These are phyloP conservation scores for Limenitis camilla DNA, from an alignment of 2,888 invertebrate species.

Conservation along the genomic window DNA sequence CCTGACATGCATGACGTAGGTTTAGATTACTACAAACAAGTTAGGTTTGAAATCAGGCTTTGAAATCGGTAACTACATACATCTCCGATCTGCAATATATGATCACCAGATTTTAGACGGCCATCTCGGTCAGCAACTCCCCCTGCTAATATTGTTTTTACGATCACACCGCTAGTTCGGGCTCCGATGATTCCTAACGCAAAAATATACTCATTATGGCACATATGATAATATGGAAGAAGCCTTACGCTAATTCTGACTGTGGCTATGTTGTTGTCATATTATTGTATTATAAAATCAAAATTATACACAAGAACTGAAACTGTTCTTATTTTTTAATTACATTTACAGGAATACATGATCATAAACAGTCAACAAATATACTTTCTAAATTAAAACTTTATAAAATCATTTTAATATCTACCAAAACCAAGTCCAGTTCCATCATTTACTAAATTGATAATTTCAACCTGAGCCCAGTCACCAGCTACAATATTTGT, in stretches of 20 bases:
- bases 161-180: constrained; percentile 98
- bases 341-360: too few species aligned
- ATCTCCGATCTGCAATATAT: constrained; percentile 95
- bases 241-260: too few species aligned
- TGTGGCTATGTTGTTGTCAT: too few species aligned
- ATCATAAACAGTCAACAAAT: too few species aligned
- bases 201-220: not conserved
- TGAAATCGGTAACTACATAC: constrained; percentile 64
- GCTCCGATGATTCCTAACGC: constrained; percentile 91
- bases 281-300: not conserved
- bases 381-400: too few species aligned
- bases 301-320: not conserved
- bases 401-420: not conserved
- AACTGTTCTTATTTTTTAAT: too few species aligned
- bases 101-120: constrained; percentile 97
- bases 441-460: constrained; percentile 97
- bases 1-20: too few species aligned
- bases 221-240: not conserved
- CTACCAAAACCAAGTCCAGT: constrained; percentile 96
- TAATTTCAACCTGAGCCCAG: constrained; percentile 98
- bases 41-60: not conserved
- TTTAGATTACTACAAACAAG: not conserved
- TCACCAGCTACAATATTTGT: constrained; percentile 81
- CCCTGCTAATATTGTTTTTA: constrained; percentile 97
- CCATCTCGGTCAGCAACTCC: constrained; percentile 98